These are phyloP conservation scores for Cataglyphis albicans DNA, from an alignment of 2,888 invertebrate genomes.

Conservation along the genomic window DNA sequence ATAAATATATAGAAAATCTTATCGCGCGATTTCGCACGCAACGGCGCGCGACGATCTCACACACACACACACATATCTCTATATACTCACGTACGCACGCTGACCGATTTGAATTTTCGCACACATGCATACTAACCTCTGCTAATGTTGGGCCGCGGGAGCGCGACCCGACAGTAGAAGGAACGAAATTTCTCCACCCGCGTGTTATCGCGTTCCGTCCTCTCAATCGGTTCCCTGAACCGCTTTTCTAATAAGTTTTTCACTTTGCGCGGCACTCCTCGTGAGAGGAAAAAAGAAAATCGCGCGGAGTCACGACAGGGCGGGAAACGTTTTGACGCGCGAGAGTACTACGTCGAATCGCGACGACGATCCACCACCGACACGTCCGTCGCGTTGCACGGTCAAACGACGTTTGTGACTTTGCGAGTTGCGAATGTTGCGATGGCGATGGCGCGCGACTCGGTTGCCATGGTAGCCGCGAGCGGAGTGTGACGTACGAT, in stretches of 20 bases:
- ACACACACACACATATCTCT: background rate
- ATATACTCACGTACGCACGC: background rate
- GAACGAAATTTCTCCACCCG: conserved; percentile 66
- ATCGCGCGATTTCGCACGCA: conserved; percentile 7
- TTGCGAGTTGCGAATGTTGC: conserved; percentile 48
- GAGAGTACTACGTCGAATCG: background rate
- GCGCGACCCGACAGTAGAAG: conserved; percentile 73
- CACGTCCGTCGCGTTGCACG: conserved; percentile 56
- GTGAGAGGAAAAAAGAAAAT: background rate
- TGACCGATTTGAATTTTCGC: conserved; percentile 63
- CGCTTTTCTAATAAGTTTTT: background rate
- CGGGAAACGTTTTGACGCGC: conserved; percentile 30
- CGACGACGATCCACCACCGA: background rate
- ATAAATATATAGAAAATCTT: background rate
- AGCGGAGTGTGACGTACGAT: conserved; percentile 55
- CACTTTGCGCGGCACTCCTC: background rate
- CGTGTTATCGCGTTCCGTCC: conserved; percentile 23
- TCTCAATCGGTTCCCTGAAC: conserved; percentile 29
- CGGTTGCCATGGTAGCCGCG: conserved; percentile 80
- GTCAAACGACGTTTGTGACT: conserved; percentile 77
- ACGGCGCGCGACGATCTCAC: background rate
- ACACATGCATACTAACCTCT: conserved; percentile 73
- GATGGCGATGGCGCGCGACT: conserved; percentile 63
- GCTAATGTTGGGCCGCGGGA: conserved; percentile 72
- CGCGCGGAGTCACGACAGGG: background rate